Evolutionary conservation across 2,113 vertebrate species (phyloP).

Genomic region (Sceloporus undulatus): DNA sequence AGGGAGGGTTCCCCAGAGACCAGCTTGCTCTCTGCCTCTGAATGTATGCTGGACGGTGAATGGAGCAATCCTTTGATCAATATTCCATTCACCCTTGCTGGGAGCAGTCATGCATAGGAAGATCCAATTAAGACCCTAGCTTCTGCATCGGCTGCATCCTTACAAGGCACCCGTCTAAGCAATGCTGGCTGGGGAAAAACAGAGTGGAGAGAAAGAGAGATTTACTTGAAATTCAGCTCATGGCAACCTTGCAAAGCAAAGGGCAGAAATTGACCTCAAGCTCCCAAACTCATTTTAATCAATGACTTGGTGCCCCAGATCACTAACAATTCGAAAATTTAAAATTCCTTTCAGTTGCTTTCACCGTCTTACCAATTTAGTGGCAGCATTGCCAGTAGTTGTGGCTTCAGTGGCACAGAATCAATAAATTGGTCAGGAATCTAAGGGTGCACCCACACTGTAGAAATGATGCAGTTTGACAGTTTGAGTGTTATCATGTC

Average conservation of each 20-base stretch:
- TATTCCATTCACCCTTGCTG: background rate
- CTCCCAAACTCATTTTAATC: constrained; percentile 42
- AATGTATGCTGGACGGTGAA: background rate
- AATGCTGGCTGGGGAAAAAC: constrained; percentile 17
- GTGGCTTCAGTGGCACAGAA: background rate
- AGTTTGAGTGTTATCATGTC: too few relatives aligned
- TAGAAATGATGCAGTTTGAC: too few relatives aligned
- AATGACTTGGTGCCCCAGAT: constrained; percentile 39
- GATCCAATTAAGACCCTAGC: constrained; percentile 1
- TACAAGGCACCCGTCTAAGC: background rate
- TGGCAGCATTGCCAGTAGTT: background rate
- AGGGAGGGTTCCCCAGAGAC: background rate
- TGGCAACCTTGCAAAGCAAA: constrained; percentile 44
- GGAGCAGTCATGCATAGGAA: constrained; percentile 7
- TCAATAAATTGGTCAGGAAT: background rate
- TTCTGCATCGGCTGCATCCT: background rate
- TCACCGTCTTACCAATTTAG: background rate
- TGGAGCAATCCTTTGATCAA: background rate
- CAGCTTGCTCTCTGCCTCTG: background rate
- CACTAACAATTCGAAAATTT: constrained; percentile 39
- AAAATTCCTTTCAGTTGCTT: constrained; percentile 38
- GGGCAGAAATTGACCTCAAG: constrained; percentile 37
- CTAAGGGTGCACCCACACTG: too few relatives aligned
- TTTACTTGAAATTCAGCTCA: constrained; percentile 53
- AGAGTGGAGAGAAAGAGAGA: constrained; percentile 45